A percentile compares a stretch with the other conserved stretches of the same genome.
Evolutionary conservation across 1,140 invertebrate genomes (phyloP).

Genomic region (Diorhabda carinulata): DNA sequence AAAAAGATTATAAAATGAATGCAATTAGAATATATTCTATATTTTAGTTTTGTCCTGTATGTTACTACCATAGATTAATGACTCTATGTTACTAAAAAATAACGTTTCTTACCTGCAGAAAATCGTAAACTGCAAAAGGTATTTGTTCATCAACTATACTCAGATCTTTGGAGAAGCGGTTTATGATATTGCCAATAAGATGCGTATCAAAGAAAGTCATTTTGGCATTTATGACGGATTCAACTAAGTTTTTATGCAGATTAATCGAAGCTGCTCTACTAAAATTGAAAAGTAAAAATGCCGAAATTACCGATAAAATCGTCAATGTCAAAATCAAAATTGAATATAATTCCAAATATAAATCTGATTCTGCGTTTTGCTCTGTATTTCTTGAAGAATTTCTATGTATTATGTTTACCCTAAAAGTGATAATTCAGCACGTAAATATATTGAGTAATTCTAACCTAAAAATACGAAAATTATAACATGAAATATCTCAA

Average conservation of each 20-base stretch:
- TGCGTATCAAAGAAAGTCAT: slow-evolving; percentile 40
- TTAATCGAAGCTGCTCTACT: slow-evolving; percentile 29
- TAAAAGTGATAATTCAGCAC: not conserved
- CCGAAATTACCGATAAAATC: slow-evolving; percentile 3
- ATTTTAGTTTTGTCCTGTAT: too few relatives aligned
- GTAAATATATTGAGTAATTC: too few relatives aligned
- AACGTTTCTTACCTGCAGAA: slow-evolving; percentile 9
- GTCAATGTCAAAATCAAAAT: not conserved
- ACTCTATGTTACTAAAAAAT: not conserved
- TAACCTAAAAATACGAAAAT: too few relatives aligned
- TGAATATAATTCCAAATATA: slow-evolving; percentile 2
- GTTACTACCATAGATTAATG: not conserved
- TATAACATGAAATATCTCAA: too few relatives aligned
- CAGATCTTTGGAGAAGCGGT: slow-evolving; percentile 41
- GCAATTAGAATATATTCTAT: too few relatives aligned
- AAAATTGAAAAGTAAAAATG: slow-evolving; percentile 27
- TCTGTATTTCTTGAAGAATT: not conserved
- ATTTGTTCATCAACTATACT: slow-evolving; percentile 33
- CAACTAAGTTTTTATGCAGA: slow-evolving; percentile 33
- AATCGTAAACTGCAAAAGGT: slow-evolving; percentile 49
- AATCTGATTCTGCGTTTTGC: not conserved
- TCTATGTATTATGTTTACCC: slow-evolving; percentile 3
- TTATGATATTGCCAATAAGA: slow-evolving; percentile 41
- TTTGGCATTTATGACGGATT: slow-evolving; percentile 27
- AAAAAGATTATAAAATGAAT: slow-evolving; percentile 4